Evolutionary conservation across 2,888 invertebrate species (phyloP).

Genomic region (Synergus umbraculus): DNA sequence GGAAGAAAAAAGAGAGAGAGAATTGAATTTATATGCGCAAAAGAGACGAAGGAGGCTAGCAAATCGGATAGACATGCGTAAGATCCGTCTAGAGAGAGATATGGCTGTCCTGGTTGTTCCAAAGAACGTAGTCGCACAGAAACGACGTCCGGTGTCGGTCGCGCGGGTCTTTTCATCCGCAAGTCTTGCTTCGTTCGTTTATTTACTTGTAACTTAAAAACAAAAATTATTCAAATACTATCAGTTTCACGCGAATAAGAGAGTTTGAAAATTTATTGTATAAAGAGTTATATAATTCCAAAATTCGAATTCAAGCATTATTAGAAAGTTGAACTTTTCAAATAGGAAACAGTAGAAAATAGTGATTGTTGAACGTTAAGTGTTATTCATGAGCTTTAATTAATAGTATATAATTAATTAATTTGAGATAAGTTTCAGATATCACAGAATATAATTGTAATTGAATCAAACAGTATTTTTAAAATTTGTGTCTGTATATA

Average conservation of each 20-base stretch:
- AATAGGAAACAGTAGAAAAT: not conserved
- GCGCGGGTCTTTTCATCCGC: slow-evolving; percentile 7
- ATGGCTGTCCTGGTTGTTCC: not conserved
- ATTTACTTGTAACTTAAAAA: not conserved
- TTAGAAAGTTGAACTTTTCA: not conserved
- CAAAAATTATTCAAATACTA: not conserved
- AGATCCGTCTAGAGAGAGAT: slow-evolving; percentile 16
- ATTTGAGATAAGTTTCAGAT: not conserved
- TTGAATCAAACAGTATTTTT: not conserved
- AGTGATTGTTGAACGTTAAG: not conserved
- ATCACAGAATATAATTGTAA: not conserved
- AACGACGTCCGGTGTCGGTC: slow-evolving; percentile 36
- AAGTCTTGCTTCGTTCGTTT: not conserved
- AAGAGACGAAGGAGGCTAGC: slow-evolving; percentile 13
- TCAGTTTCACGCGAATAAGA: not conserved
- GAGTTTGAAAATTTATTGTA: too few species aligned
- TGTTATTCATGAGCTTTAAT: not conserved
- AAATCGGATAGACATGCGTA: slow-evolving; percentile 37
- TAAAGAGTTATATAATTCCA: not conserved
- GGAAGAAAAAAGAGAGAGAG: slow-evolving; percentile 17
- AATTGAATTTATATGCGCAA: slow-evolving; percentile 14
- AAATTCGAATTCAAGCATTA: too few species aligned
- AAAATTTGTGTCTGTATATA: not conserved
- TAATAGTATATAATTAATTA: too few species aligned
- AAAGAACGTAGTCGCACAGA: slow-evolving; percentile 32